Evolutionary conservation across 1,140 invertebrate genomes (phyloP), one percentile per base, ranked within the genome.

Genomic region (Solenopsis invicta): DNA sequence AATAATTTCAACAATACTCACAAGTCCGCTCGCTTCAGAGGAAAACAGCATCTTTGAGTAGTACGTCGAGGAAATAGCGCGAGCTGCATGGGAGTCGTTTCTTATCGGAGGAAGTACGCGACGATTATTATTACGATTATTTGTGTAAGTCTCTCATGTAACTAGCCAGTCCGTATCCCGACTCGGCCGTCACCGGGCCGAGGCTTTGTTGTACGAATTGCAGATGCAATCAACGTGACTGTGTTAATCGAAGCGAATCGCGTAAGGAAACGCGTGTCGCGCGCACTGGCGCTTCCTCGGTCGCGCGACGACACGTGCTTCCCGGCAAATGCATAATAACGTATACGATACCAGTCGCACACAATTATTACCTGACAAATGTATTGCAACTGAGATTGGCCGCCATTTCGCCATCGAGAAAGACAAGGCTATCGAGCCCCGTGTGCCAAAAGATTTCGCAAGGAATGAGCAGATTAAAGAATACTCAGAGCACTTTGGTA

Each of bases 221-320:
- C 94, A 89, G 85, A 91, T 94, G 93, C 94, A 95, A 95, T 95
- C 94, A 94, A 93, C 90, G 71, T 86, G 88, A 91, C 80, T 82
- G 80, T 61, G 52, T 74, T 84, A 84, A 84, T 75, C 80, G 41
- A 84, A 37, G 67, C 41, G n/a, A 74, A 71, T 84, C 29, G 52
- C 13, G 21, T 74, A 61, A 50, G 56, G 41, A 72, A 24, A 56
- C 37, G 34, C 45, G 76, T 52, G 41, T 5, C 48, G 45, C 24
- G 29, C 29, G 21, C 13, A 41, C 9, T 48, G 29, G 48, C 41
- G 29, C 56, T 48, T 74, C 29, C 48, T 84, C 18, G 41, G 16
- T 84, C n/a, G 34, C 18, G 69, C 54, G 69, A 74, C 54, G 69
- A 74, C 67, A 61, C 21, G 52, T 59, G 52, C 41, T 84, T 50